Evolutionary conservation across 2,888 invertebrate genomes (phyloP), one percentile per base, ranked within the genome.

Genomic region (Dyspetes luteomarginatus): DNA sequence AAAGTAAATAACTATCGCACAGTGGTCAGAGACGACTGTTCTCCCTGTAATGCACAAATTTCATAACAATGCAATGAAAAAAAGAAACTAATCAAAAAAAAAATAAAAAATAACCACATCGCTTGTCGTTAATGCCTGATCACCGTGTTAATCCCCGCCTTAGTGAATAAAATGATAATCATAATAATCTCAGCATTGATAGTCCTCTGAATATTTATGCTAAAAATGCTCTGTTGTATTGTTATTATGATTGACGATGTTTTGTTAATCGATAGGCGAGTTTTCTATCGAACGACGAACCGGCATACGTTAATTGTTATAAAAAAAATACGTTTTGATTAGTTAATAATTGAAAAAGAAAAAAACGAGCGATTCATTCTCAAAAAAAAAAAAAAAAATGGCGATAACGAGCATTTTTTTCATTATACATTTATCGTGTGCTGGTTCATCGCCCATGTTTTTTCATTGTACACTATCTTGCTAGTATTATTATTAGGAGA

Each of bases 201-300:
- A 73, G 41, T 69, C 67, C 71, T 58, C 69, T 60, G 58, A 78
- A 78, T 72, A 75, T 62, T 65, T 64, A 69, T 75, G 82, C 73
- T 76, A 50, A 56, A 67, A 79, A 78, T 81, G 75, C 81, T 79
- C 82, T 77, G 77, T 84, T 84, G 72, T 82, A 74, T 78, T 83
- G 83, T 81, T 82, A 74, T 76, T 78, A 74, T 45, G 26, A 75
- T 82, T 78, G 71, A 76, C 74, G 78, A 64, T 76, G 78, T 60
- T 78, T 78, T 81, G 64, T 80, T 72, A 62, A 58, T 58, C 69
- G 79, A 69, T 55, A 62, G 82, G 48, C 72, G 5, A 26, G 68
- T 58, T 48, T 41, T 74, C 71, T 74, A 73, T 72, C 75, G 65
- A 58, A 36, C 68, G 60, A 75, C 76, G 65, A 75, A 56, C 74